phyloP scores from a whole-genome alignment of 2,888 invertebrate genomes.

The Linhomoeus sp. region DNA sequence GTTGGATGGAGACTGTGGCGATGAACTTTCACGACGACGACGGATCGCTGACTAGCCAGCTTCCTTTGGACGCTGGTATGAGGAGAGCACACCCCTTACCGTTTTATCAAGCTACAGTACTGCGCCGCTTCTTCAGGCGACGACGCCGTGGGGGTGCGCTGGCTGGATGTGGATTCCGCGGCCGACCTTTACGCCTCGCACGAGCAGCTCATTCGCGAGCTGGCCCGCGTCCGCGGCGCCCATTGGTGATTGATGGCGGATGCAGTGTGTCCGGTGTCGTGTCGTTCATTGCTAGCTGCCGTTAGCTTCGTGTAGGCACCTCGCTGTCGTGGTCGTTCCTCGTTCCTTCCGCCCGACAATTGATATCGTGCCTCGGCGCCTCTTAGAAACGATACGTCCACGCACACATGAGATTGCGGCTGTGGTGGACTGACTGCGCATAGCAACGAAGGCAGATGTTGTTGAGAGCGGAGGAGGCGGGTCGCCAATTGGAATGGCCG shows the following conservation, averaged over 20 bases:
- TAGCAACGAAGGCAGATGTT: no score
- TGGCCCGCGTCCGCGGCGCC: conserved; percentile 40
- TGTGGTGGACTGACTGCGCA: no score
- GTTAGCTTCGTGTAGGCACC: no score
- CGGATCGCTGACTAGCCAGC: conserved; percentile 31
- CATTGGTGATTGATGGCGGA: conserved; percentile 3
- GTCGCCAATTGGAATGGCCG: no score
- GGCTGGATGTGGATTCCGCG: conserved; percentile 54
- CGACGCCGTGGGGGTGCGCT: conserved; percentile 65
- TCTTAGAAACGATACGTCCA: no score
- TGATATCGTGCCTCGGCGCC: no score
- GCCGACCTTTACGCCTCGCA: conserved; percentile 75
- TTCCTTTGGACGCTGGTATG: background rate
- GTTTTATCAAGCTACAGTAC: conserved; percentile 27
- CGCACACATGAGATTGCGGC: no score
- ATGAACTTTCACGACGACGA: conserved; percentile 73
- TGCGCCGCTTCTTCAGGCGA: conserved; percentile 43
- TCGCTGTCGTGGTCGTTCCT: no score
- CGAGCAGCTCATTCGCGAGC: conserved; percentile 48
- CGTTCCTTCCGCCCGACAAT: no score
- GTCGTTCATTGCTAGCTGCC: no score
- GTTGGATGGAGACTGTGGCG: conserved; percentile 94
- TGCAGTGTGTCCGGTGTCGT: background rate
- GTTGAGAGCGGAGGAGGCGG: no score
- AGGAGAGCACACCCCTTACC: background rate